Evolutionary conservation across 92 coral and sea anemone genomes (phyloP).

Genomic region (Porites evermanni): DNA sequence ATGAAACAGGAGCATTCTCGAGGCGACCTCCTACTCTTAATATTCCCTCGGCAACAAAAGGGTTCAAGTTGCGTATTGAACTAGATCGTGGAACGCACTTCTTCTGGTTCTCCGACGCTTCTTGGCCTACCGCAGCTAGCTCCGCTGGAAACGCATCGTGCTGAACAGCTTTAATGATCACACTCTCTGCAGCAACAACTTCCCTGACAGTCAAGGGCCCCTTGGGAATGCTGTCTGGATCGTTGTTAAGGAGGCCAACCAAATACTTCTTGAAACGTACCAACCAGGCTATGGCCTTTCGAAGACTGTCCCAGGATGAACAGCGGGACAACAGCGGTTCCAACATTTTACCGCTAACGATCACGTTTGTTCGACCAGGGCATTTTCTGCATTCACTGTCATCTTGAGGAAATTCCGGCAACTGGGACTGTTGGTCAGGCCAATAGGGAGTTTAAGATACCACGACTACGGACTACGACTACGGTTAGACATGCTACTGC

Average conservation of each 20-base stretch:
- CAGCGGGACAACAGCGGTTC: not conserved
- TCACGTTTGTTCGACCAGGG: not conserved
- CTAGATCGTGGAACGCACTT: slow-evolving; percentile 1
- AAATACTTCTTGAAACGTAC: not conserved
- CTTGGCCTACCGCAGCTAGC: not conserved
- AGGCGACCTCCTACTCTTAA: slow-evolving; percentile 45
- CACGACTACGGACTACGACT: too few relatives aligned
- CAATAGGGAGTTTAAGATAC: too few relatives aligned
- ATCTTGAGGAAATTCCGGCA: not conserved
- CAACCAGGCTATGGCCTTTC: slow-evolving; percentile 6
- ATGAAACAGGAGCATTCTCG: slow-evolving; percentile 33
- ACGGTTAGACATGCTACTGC: too few relatives aligned
- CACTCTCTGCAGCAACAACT: not conserved
- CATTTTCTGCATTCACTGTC: not conserved
- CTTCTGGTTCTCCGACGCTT: not conserved
- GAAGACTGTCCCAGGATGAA: slow-evolving; percentile 4
- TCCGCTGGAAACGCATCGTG: not conserved
- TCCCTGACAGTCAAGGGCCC: not conserved
- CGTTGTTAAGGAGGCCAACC: not conserved
- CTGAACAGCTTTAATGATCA: not conserved
- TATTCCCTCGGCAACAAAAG: slow-evolving; percentile 25
- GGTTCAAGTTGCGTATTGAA: not conserved
- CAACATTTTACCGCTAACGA: not conserved
- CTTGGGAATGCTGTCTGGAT: slow-evolving; percentile 7
- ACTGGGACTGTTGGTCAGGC: slow-evolving; percentile 3